phyloP scores from a whole-genome alignment of 2,888 invertebrate genomes.

The Chrysolina americana region DNA sequence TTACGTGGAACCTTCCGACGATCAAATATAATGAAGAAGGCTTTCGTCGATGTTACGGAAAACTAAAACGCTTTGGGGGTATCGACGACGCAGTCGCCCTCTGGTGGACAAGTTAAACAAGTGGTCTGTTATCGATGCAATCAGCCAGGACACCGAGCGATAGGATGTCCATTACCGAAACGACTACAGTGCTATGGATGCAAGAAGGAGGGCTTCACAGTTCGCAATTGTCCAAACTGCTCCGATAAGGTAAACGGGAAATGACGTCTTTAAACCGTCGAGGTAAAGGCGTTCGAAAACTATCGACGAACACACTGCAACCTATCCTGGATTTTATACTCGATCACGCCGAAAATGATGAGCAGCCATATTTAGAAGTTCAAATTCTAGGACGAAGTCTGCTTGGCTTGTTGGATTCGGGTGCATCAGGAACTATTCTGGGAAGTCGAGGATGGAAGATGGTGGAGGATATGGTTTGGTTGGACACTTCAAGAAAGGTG shows the following conservation, averaged over 20 bases:
- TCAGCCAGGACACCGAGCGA: background rate
- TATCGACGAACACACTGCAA: background rate
- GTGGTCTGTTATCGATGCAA: background rate
- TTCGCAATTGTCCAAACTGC: background rate
- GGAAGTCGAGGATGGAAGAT: constrained; percentile 12
- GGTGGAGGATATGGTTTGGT: constrained; percentile 20
- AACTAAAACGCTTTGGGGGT: background rate
- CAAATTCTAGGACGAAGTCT: background rate
- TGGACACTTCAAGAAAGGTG: background rate
- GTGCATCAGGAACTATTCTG: background rate
- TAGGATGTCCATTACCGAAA: background rate
- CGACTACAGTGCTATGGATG: background rate
- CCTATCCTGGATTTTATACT: background rate
- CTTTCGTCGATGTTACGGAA: background rate
- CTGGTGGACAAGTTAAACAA: background rate
- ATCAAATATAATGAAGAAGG: background rate
- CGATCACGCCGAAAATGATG: background rate
- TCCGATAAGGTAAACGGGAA: background rate
- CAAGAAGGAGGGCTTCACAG: background rate
- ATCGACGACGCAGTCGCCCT: background rate
- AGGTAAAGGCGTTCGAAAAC: background rate
- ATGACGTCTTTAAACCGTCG: background rate
- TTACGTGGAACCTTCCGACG: background rate
- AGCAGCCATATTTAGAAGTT: background rate
- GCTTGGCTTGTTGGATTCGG: constrained; percentile 6